Conservation (phyloP, 23 tunicate species). For the Ascidia mentula region DNA sequence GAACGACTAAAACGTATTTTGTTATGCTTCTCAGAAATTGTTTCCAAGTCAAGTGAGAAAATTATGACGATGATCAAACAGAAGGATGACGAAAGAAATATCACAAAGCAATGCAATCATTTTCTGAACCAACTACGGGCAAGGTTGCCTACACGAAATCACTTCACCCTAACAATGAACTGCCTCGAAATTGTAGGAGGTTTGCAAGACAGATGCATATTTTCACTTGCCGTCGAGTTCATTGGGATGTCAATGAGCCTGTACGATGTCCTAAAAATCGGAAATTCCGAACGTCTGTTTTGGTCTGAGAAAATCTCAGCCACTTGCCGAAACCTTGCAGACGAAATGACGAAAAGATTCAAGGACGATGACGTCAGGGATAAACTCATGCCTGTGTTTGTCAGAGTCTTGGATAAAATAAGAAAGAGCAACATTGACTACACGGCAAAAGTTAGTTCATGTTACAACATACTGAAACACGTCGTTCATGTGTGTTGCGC, state of each 20-base stretch:
- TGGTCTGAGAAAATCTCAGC: neutral
- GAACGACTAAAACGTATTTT: no score
- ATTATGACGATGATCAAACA: neutral
- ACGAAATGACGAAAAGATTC: neutral
- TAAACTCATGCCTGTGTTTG: neutral
- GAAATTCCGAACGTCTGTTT: neutral
- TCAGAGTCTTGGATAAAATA: neutral
- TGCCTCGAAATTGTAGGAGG: neutral
- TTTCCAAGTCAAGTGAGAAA: neutral
- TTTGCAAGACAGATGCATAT: neutral
- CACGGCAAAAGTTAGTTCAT: neutral
- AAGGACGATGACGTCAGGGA: neutral
- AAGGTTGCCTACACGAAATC: neutral
- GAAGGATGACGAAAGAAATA: neutral
- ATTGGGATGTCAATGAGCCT: neutral
- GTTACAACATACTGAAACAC: conserved; percentile 5
- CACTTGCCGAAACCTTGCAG: neutral
- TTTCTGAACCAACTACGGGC: neutral
- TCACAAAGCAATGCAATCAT: neutral
- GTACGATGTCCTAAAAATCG: neutral
- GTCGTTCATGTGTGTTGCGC: neutral
- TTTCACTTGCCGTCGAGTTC: neutral
- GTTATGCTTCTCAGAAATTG: no score
- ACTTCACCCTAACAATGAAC: neutral
- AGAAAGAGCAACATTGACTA: neutral